phyloP scores from a whole-genome alignment of 2,797 vertebrate genomes.

The Scolopax bukidnonensis region DNA sequence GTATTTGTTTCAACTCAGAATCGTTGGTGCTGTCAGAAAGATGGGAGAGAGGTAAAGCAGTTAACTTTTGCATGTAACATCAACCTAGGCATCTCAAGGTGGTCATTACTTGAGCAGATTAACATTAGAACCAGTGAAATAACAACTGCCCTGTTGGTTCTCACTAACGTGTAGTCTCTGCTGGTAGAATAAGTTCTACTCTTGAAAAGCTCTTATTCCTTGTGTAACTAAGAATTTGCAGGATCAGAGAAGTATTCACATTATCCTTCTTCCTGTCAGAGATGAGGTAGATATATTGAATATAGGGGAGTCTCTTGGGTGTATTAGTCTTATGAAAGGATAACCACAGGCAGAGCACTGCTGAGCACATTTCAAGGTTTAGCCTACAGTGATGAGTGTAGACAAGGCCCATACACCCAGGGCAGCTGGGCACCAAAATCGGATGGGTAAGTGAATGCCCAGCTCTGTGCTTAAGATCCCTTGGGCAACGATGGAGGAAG shows the following conservation, averaged over 20 bases:
- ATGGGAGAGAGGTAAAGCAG: not conserved
- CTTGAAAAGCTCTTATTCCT: not conserved
- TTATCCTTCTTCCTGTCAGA: not conserved
- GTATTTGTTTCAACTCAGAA: not conserved
- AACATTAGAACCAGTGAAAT: not conserved
- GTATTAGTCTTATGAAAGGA: not conserved
- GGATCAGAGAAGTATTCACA: not conserved
- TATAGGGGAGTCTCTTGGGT: not conserved
- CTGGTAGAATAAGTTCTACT: not conserved
- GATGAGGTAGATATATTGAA: not conserved
- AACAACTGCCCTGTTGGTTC: not conserved
- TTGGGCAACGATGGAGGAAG: not conserved
- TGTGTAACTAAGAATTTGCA: not conserved
- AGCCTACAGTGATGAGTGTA: not conserved
- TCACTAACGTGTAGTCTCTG: not conserved
- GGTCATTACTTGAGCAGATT: not conserved
- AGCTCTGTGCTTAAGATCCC: not conserved
- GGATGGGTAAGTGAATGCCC: not conserved
- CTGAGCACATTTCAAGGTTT: not conserved
- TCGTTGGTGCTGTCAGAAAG: not conserved
- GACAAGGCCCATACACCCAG: not conserved
- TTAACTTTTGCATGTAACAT: not conserved
- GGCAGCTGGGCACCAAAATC: not conserved
- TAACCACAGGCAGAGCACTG: not conserved
- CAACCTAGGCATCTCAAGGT: not conserved